Base-by-base conservation (phyloP, 2,888 invertebrate species). In the Scotopteryx bipunctaria region DNA sequence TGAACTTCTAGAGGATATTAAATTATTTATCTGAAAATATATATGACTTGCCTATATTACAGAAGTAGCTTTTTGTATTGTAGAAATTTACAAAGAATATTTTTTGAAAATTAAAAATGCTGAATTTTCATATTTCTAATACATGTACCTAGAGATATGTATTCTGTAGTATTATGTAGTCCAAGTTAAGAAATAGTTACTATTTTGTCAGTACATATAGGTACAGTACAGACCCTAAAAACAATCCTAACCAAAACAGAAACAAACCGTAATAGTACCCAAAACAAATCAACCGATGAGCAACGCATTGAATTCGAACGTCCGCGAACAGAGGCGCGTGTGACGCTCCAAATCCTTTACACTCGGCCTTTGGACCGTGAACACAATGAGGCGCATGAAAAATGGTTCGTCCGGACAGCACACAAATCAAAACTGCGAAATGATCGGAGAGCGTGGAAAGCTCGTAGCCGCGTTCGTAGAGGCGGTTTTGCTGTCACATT, bases 341-440 rank as follows among this genome's bases (percentile, higher is more conserved):
- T 69, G 70, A 40, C 51, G 72, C 71, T 71, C 70, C 67, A 70
- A 75, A 78, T 69, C 72, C 71, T 71, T 64, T 68, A 64, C 61
- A 61, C 66, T 49, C 40, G 36, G 40, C 69, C 62, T 67, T 76
- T 73, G 67, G 73, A 57, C 71, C 77, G 76, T 78, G 74, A 81
- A 76, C 72, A 85, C 83, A 81, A 85, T 83, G 81, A 85, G 75
- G 67, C 73, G 76, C 69, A 78, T 86, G 81, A 83, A 80, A 86
- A 86, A 86, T 81, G 75, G 74, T 76, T 69, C 68, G 71, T 71
- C 71, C 69, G 73, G 72, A 77, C 76, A 69, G 73, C 58, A 65
- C 78, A 83, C 83, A 86, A 86, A 87, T 86, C 84, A 86, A 81
- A 85, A 77, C 76, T 71, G 77, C 68, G 73, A 77, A 78, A 73